A percentile compares a stretch with the other conserved stretches of the same genome.
phyloP scores from a whole-genome alignment of 2,888 invertebrate species.

The Smittia aterrima region DNA sequence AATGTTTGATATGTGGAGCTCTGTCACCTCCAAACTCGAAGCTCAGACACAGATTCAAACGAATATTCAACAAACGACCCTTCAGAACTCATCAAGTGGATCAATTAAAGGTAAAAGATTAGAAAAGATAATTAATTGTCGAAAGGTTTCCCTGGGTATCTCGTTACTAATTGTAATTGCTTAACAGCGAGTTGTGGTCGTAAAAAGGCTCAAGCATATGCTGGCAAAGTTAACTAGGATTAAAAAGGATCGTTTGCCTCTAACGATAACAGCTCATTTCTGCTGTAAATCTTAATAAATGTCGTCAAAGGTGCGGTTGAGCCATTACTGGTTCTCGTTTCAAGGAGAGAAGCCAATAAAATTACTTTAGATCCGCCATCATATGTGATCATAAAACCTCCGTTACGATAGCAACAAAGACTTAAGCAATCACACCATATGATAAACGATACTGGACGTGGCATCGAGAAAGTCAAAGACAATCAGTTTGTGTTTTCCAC shows the following conservation, averaged over 20 bases:
- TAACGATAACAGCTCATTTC: neutral
- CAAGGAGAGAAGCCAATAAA: neutral
- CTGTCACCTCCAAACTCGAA: conserved; percentile 55
- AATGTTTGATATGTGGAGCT: conserved; percentile 57
- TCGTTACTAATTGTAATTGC: neutral
- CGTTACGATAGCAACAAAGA: no score
- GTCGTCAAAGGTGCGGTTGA: neutral
- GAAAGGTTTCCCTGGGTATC: neutral
- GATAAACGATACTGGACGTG: no score
- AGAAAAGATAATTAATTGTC: neutral
- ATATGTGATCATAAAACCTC: no score
- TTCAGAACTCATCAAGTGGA: conserved; percentile 54
- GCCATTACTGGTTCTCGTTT: neutral
- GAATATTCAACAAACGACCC: conserved; percentile 53
- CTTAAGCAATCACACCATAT: no score
- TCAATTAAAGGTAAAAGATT: conserved; percentile 54
- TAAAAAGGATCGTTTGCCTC: neutral
- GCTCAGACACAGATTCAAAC: conserved; percentile 55
- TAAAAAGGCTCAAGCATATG: no score
- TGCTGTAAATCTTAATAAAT: neutral
- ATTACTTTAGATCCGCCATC: neutral
- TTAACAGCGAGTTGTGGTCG: no score
- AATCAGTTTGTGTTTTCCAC: no score
- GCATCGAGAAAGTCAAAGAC: no score
- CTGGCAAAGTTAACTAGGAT: neutral